A percentile compares a stretch with the other conserved stretches of the same genome.
Conservation (phyloP, 2,888 invertebrate species). For the Cacoxenus indagator region DNA sequence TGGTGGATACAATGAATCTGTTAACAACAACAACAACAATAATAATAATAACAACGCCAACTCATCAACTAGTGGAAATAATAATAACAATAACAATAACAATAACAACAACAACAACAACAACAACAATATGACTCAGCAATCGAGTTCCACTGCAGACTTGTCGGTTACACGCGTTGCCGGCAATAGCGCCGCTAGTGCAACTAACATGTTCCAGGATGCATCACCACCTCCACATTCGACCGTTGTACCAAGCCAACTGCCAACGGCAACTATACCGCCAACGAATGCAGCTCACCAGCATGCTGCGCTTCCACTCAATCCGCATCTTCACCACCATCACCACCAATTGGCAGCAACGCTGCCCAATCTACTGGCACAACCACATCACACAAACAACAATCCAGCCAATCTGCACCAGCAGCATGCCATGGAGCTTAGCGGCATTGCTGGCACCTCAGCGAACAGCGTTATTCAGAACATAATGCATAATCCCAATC, state of each 20-base stretch:
- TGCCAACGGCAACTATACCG: constrained; percentile 20
- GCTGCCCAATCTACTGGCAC: constrained; percentile 59
- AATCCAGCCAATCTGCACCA: constrained; percentile 36
- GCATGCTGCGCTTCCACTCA: constrained; percentile 34
- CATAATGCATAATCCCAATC: constrained; percentile 68
- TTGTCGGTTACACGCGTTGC: constrained; percentile 16
- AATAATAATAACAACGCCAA: not conserved
- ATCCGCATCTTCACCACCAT: constrained; percentile 42
- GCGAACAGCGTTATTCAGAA: constrained; percentile 61
- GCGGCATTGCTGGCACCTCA: constrained; percentile 29
- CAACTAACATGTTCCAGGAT: constrained; percentile 37
- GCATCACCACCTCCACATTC: constrained; percentile 33
- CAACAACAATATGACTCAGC: not conserved
- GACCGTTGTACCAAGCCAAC: constrained; percentile 24
- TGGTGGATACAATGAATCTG: constrained; percentile 5
- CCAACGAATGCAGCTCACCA: constrained; percentile 25
- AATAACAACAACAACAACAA: not conserved
- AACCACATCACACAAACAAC: constrained; percentile 54
- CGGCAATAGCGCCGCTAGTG: not conserved
- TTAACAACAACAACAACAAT: not conserved
- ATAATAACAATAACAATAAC: too few species aligned
- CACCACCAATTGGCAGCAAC: constrained; percentile 58
- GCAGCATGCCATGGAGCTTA: constrained; percentile 40
- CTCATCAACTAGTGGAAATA: too few species aligned
- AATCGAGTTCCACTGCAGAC: not conserved